phyloP scores from a whole-genome alignment of 2,888 invertebrate species.

The Papilio gigon region DNA sequence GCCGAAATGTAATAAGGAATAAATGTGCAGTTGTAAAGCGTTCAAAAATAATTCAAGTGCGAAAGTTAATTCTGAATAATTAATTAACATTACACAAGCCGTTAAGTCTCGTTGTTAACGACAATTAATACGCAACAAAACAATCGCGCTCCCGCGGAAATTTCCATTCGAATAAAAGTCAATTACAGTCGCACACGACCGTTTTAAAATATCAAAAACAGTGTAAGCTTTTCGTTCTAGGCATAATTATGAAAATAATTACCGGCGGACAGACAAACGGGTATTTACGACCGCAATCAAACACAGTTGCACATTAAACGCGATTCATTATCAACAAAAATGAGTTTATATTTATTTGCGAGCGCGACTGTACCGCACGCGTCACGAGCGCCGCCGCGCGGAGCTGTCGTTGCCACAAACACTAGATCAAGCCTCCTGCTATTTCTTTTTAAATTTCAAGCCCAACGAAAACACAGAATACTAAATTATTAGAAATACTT shows the following conservation, averaged over 20 bases:
- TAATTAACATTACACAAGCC: slow-evolving; percentile 34
- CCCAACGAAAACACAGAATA: background rate
- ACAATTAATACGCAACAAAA: slow-evolving; percentile 40
- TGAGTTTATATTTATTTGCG: slow-evolving; percentile 76
- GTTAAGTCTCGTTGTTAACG: slow-evolving; percentile 31
- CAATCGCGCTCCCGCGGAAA: slow-evolving; percentile 27
- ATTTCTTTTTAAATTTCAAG: slow-evolving; percentile 5
- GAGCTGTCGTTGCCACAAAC: slow-evolving; percentile 72
- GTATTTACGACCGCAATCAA: slow-evolving; percentile 74
- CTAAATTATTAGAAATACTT: background rate
- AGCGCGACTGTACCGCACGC: slow-evolving; percentile 57
- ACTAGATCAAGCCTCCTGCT: slow-evolving; percentile 73
- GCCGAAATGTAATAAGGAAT: background rate
- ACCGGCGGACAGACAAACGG: slow-evolving; percentile 52
- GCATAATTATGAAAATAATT: slow-evolving; percentile 55
- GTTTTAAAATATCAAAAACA: slow-evolving; percentile 44
- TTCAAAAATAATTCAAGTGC: slow-evolving; percentile 28
- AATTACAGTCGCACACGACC: slow-evolving; percentile 39
- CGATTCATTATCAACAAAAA: slow-evolving; percentile 81
- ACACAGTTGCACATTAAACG: slow-evolving; percentile 74
- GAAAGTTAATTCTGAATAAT: slow-evolving; percentile 24
- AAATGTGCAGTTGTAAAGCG: background rate
- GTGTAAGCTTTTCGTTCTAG: slow-evolving; percentile 45
- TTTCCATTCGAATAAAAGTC: slow-evolving; percentile 41
- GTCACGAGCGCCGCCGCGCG: slow-evolving; percentile 65